A percentile compares a stretch with the other conserved stretches of the same genome.
Evolutionary conservation across 2,113 vertebrate genomes (phyloP).

Genomic region (Plotosus lineatus): DNA sequence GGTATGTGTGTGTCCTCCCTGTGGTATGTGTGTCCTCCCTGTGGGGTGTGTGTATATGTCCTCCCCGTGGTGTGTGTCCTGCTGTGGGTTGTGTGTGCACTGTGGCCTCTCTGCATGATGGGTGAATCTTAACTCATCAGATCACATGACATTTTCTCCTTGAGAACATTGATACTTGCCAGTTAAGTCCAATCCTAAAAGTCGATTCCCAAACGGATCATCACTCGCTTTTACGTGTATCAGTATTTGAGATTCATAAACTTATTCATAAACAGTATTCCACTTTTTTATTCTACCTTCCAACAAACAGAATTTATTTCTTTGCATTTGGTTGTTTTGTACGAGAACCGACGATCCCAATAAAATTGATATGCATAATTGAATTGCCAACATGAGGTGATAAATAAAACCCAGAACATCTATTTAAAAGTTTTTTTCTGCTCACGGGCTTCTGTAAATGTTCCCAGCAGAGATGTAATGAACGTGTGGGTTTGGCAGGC

Average conservation of each 20-base stretch:
- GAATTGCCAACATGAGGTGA: neutral
- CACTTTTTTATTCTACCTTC: neutral
- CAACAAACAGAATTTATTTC: neutral
- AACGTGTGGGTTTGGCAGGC: neutral
- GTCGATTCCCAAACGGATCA: neutral
- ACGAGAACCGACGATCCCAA: no score
- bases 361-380: no score
- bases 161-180: no score
- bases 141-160: no score
- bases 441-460: neutral
- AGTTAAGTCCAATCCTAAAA: no score
- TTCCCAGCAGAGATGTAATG: neutral
- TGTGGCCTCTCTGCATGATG: no score
- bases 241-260: neutral
- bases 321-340: neutral
- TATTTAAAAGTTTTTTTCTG: neutral
- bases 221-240: neutral
- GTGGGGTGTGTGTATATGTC: no score
- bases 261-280: neutral
- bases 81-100: no score
- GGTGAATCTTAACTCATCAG: no score
- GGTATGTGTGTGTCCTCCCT: no score
- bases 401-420: neutral
- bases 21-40: no score
- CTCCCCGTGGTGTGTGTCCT: no score